A percentile compares a stretch with the other conserved stretches of the same genome.
These are phyloP conservation scores for Scomber japonicus DNA, from an alignment of 2,113 vertebrate genomes.

Conservation along the genomic window DNA sequence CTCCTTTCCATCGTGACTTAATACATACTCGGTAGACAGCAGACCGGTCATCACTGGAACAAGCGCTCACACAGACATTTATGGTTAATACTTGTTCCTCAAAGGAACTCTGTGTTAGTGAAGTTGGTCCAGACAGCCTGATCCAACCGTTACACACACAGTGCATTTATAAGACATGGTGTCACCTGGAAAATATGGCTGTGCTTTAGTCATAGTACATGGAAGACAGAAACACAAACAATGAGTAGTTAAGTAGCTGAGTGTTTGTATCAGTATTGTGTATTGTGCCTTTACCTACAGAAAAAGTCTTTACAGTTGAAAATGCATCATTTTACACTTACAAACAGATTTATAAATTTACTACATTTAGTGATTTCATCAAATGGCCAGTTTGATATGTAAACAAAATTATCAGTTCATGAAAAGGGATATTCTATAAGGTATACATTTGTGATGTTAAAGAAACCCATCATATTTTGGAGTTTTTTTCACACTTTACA, in stretches of 20 bases:
- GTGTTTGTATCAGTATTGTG: not conserved
- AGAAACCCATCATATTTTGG: not conserved
- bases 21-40: not conserved
- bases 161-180: constrained; percentile 38
- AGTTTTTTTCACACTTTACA: not conserved
- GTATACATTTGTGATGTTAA: too few relatives aligned
- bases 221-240: constrained; percentile 8
- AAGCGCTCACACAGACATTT: constrained; percentile 31
- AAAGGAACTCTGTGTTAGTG: constrained; percentile 46
- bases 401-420: not conserved
- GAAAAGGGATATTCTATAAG: not conserved
- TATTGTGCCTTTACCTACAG: not conserved
- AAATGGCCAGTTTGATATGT: too few relatives aligned
- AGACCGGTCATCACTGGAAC: constrained; percentile 44
- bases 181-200: constrained; percentile 73
- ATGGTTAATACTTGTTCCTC: constrained; percentile 33
- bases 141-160: constrained; percentile 31
- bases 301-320: too few relatives aligned
- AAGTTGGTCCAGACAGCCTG: constrained; percentile 49
- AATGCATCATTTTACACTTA: too few relatives aligned
- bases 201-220: constrained; percentile 24
- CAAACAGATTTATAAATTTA: too few relatives aligned
- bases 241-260: not conserved
- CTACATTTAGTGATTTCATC: too few relatives aligned
- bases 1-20: constrained; percentile 54